These are phyloP conservation scores for Myotis findleyi DNA, from an alignment of 2,797 vertebrate species.

Conservation along the genomic window DNA sequence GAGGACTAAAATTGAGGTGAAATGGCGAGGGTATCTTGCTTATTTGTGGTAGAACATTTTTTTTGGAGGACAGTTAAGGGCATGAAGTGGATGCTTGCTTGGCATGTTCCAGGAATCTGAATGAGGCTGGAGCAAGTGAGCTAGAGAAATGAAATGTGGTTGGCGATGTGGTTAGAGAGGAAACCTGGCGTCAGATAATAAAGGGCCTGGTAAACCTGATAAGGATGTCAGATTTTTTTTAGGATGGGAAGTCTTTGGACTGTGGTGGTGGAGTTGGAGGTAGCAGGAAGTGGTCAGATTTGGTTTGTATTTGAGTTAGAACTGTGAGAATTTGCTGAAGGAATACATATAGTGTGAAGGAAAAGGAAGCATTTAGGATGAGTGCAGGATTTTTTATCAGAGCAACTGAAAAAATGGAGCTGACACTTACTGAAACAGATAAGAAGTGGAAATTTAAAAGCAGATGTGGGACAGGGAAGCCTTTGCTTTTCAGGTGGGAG, in stretches of 20 bases:
- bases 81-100: not conserved
- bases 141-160: not conserved
- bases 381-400: not conserved
- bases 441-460: not conserved
- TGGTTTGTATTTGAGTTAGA: not conserved
- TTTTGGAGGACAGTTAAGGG: not conserved
- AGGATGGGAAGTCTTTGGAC: not conserved
- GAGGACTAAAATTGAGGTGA: not conserved
- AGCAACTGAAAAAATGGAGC: not conserved
- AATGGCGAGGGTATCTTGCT: not conserved
- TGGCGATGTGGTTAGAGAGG: not conserved
- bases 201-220: not conserved
- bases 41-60: not conserved
- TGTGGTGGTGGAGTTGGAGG: no score
- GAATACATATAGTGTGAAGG: not conserved
- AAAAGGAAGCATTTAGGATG: not conserved
- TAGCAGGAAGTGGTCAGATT: not conserved
- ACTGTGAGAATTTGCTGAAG: not conserved
- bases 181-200: not conserved
- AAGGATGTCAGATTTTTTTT: not conserved
- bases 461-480: not conserved
- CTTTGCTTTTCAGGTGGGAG: not conserved
- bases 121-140: not conserved
- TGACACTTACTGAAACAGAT: not conserved
- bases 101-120: not conserved